Evolutionary conservation across 2,888 invertebrate genomes (phyloP).

Genomic region (Meandrusa payeni): DNA sequence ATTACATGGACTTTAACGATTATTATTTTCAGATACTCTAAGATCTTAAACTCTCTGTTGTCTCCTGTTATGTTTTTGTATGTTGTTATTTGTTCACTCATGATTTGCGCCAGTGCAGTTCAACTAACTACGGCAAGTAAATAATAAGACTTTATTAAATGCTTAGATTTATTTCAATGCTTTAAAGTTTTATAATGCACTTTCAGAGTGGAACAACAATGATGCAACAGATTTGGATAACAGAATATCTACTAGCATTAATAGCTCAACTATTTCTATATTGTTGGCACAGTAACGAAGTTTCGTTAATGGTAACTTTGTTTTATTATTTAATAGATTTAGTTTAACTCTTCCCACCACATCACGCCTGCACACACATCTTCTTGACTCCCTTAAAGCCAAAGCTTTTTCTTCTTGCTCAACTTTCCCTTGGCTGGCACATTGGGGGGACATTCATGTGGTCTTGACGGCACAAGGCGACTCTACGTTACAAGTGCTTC

Average conservation of each 20-base stretch:
- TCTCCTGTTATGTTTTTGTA: slow-evolving; percentile 73
- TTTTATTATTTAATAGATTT: no score
- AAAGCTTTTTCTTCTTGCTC: slow-evolving; percentile 6
- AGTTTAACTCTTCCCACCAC: no score
- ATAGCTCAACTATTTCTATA: slow-evolving; percentile 69
- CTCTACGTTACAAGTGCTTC: no score
- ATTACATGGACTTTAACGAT: not conserved
- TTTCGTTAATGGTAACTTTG: slow-evolving; percentile 52
- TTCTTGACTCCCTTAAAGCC: no score
- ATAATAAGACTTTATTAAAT: not conserved
- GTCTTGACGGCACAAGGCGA: no score
- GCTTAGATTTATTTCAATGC: no score
- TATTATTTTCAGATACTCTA: slow-evolving; percentile 52
- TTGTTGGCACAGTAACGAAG: slow-evolving; percentile 73
- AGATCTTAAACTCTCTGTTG: slow-evolving; percentile 53
- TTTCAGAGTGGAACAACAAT: slow-evolving; percentile 51
- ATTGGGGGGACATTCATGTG: no score
- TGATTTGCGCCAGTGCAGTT: slow-evolving; percentile 69
- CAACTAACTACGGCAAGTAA: slow-evolving; percentile 56
- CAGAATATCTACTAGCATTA: slow-evolving; percentile 64
- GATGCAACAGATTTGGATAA: slow-evolving; percentile 62
- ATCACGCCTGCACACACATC: no score
- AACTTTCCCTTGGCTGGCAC: no score
- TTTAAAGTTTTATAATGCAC: not conserved
- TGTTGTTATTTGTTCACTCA: slow-evolving; percentile 67